Percentiles rank a stretch among this genome's conserved stretches.
phyloP scores from a whole-genome alignment of 2,888 invertebrate species.

The Mimumesa dahlbomi region DNA sequence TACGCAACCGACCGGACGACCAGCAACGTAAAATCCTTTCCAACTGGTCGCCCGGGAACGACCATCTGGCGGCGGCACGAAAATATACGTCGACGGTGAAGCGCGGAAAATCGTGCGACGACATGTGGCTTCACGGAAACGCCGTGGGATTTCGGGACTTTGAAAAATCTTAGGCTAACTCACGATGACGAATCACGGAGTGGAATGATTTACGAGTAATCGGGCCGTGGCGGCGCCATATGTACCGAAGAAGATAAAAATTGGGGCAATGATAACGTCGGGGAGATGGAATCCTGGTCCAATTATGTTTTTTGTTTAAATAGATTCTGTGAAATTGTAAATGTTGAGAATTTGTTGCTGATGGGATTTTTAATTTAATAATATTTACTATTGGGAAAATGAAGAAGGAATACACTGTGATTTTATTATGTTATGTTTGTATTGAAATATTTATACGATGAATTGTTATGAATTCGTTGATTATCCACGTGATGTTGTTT shows the following conservation, averaged over 20 bases:
- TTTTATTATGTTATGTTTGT: no score
- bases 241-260: slow-evolving; percentile 40
- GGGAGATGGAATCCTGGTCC: slow-evolving; percentile 26
- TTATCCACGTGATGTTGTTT: no score
- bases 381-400: no score
- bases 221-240: slow-evolving; percentile 40
- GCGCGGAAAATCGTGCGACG: slow-evolving; percentile 42
- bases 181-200: slow-evolving; percentile 57
- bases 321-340: background rate
- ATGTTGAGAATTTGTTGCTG: background rate
- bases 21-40: slow-evolving; percentile 45
- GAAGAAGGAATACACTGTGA: no score
- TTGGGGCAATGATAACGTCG: slow-evolving; percentile 37
- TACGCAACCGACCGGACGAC: slow-evolving; percentile 30
- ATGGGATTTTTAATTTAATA: background rate
- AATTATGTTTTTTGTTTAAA: slow-evolving; percentile 18
- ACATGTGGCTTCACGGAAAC: slow-evolving; percentile 36
- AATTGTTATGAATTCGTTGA: no score
- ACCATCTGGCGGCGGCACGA: slow-evolving; percentile 11
- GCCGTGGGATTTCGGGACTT: slow-evolving; percentile 19
- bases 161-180: slow-evolving; percentile 10
- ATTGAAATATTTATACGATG: no score
- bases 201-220: slow-evolving; percentile 55
- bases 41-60: slow-evolving; percentile 19
- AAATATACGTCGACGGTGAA: slow-evolving; percentile 9